Evolutionary conservation across 2,797 vertebrate species (phyloP), one percentile per base, ranked within the genome.

Genomic region (Sylvia borin): DNA sequence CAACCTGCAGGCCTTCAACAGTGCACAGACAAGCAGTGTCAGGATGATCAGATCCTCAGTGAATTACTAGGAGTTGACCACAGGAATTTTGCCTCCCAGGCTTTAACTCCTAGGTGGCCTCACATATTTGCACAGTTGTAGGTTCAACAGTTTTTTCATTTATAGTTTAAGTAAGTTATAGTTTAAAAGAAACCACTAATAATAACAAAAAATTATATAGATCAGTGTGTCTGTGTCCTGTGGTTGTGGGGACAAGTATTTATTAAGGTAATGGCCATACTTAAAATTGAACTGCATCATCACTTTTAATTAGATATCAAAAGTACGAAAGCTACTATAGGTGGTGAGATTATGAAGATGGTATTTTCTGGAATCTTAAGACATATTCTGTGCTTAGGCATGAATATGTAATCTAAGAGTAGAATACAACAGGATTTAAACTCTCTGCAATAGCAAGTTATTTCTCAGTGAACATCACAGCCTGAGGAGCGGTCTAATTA

Each of bases 351-450:
- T 57, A 76, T 70, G 34, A 85, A 73, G 73, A 70, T 16, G 15
- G 43, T 84, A 25, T 95, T 90, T 82, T 84, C 71, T 72, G 43
- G 43, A 88, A 90, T 74, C 67, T 94, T 78, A 90, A 90, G 50
- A 84, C 34, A 68, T 38, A 60, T 48, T 93, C 60, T 64, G 78
- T 73, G 42, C 66, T 86, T 53, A 87, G 48, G 50, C 42, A 88
- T 29, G 36, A 80, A 70, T 80, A 73, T 40, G 54, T 50, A 66
- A 68, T 42, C 42, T 70, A 42, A 48, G 29, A 91, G 51, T n/a
- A 66, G 24, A 45, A 77, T 51, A 84, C 58, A 91, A 75, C 17
- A 91, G 42, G 38, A 95, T 74, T 84, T 84, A 81, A 93, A 57
- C 15, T 40, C 45, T 58, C 64, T 70, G 40, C 45, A 25, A 73